phyloP scores from a whole-genome alignment of 2,888 invertebrate species.

The Trisateles emortualis region DNA sequence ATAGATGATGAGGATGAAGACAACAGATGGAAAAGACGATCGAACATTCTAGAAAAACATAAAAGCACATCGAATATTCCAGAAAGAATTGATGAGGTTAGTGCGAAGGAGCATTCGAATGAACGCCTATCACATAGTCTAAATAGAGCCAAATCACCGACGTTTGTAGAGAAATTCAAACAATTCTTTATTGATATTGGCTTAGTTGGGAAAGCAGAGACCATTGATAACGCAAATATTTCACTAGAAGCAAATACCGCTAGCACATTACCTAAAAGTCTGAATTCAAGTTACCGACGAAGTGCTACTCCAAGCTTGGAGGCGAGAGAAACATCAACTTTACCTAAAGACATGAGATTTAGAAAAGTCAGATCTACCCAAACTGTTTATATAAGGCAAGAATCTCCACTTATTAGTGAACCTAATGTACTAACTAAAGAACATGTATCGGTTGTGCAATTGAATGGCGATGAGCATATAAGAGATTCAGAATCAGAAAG shows the following conservation, averaged over 20 bases:
- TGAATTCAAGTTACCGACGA: conserved; percentile 71
- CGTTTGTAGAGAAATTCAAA: conserved; percentile 81
- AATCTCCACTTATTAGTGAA: conserved; percentile 64
- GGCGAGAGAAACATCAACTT: conserved; percentile 69
- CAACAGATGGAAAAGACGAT: conserved; percentile 56
- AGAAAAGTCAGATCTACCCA: conserved; percentile 77
- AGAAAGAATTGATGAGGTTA: conserved; percentile 72
- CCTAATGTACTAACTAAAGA: conserved; percentile 63
- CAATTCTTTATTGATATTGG: conserved; percentile 81
- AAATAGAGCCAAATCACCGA: conserved; percentile 79
- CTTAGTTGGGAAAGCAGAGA: conserved; percentile 67
- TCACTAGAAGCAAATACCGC: conserved; percentile 23
- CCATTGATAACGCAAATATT: conserved; percentile 38
- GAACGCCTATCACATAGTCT: conserved; percentile 74
- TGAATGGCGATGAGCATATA: conserved; percentile 74
- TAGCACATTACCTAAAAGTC: conserved; percentile 73
- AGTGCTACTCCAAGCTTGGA: conserved; percentile 71
- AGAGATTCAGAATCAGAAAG: conserved; percentile 62
- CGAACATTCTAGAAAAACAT: conserved; percentile 73
- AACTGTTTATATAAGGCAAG: conserved; percentile 77
- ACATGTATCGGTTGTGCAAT: conserved; percentile 77
- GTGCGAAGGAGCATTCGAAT: conserved; percentile 65
- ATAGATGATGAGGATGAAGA: conserved; percentile 81
- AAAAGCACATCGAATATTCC: conserved; percentile 82
- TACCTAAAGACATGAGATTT: conserved; percentile 83